Percentiles rank a stretch among this genome's conserved stretches.
These are phyloP conservation scores for Notolabrus celidotus DNA, from an alignment of 2,797 vertebrate genomes.

Conservation along the genomic window DNA sequence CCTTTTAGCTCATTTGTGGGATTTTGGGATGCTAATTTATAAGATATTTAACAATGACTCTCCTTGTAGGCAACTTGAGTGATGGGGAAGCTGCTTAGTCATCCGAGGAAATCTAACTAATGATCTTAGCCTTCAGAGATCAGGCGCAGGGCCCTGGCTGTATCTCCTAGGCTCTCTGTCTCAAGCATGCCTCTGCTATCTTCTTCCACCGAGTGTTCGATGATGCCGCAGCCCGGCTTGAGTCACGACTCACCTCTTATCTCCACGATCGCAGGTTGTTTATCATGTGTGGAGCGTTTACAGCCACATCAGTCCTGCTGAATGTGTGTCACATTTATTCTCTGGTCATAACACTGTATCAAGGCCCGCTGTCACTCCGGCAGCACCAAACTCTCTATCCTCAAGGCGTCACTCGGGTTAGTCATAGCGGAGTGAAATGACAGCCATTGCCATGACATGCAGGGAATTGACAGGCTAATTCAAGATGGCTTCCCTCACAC, in stretches of 20 bases:
- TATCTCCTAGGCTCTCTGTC: constrained; percentile 38
- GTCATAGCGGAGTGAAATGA: constrained; percentile 45
- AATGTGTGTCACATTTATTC: constrained; percentile 56
- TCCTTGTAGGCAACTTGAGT: constrained; percentile 42
- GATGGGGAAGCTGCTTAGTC: constrained; percentile 57
- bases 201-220: constrained; percentile 28
- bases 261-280: constrained; percentile 60
- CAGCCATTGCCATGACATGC: constrained; percentile 46
- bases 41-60: constrained; percentile 60
- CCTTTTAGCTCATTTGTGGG: constrained; percentile 58
- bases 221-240: constrained; percentile 35
- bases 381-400: constrained; percentile 30
- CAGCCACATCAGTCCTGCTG: constrained; percentile 34
- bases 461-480: constrained; percentile 55
- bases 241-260: constrained; percentile 68
- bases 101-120: constrained; percentile 67
- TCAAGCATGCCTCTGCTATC: constrained; percentile 52
- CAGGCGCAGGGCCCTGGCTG: constrained; percentile 39
- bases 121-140: constrained; percentile 69
- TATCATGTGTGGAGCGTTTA: constrained; percentile 46
- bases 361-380: constrained; percentile 18
- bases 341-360: constrained; percentile 41
- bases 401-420: constrained; percentile 36
- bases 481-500: constrained; percentile 66
- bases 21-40: constrained; percentile 56